These are phyloP conservation scores for Acheta domesticus DNA, from an alignment of 2,888 invertebrate species.

Conservation along the genomic window DNA sequence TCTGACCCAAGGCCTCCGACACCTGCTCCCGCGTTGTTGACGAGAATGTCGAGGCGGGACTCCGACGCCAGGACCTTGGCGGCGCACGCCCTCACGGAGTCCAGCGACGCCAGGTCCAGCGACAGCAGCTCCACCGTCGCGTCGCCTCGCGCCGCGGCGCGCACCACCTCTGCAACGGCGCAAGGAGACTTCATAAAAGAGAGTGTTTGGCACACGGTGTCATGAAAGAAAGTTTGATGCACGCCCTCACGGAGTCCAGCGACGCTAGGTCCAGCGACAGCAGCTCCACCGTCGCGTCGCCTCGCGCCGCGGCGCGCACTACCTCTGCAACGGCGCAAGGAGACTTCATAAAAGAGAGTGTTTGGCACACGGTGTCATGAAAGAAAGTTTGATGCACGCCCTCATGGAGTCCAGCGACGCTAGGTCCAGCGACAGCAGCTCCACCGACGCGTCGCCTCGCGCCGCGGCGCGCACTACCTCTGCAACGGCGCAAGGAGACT, in stretches of 20 bases:
- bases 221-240: constrained; percentile 47
- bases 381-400: constrained; percentile 52
- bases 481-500: background rate
- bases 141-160: constrained; percentile 38
- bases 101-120: constrained; percentile 55
- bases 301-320: background rate
- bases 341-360: too few species aligned
- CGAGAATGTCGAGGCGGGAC: too few species aligned
- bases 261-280: constrained; percentile 56
- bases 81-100: constrained; percentile 59
- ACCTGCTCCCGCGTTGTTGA: too few species aligned
- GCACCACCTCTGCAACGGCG: background rate
- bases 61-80: too few species aligned
- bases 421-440: constrained; percentile 53
- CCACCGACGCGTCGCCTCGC: constrained; percentile 44
- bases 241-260: constrained; percentile 56
- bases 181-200: too few species aligned
- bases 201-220: too few species aligned
- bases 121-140: constrained; percentile 48
- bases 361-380: too few species aligned
- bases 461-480: background rate
- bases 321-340: background rate
- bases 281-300: constrained; percentile 45
- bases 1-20: too few species aligned
- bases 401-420: constrained; percentile 56